Percentiles rank a stretch among this genome's conserved stretches.
phyloP scores from a whole-genome alignment of 2,797 vertebrate genomes.

The Microhierax caerulescens region DNA sequence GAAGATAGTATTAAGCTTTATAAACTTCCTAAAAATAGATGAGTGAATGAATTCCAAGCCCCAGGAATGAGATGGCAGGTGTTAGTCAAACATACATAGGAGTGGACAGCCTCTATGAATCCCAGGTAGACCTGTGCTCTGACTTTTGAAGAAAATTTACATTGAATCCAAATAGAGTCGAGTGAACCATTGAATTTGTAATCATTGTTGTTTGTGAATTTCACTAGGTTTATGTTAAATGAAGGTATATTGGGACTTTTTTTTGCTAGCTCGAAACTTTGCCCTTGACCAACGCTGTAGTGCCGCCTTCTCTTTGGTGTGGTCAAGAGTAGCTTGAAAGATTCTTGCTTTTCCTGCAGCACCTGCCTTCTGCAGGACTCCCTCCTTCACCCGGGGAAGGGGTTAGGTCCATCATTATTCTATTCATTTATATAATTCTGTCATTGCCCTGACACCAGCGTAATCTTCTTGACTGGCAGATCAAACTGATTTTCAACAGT shows the following conservation, averaged over 20 bases:
- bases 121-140: not conserved
- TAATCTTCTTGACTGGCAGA: conserved; percentile 63
- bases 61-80: not conserved
- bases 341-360: not conserved
- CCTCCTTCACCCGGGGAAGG: not conserved
- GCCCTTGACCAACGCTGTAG: not conserved
- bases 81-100: not conserved
- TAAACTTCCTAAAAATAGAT: not conserved
- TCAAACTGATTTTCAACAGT: conserved; percentile 56
- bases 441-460: conserved; percentile 6
- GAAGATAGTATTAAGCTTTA: not conserved
- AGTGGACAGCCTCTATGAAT: not conserved
- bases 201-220: not conserved
- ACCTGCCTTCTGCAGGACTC: not conserved
- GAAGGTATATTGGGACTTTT: not conserved
- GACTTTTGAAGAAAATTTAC: not conserved
- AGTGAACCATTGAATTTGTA: not conserved
- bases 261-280: not conserved
- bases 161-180: not conserved
- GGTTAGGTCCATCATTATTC: not conserved
- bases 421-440: conserved; percentile 54
- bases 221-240: not conserved
- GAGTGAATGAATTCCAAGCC: not conserved
- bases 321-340: not conserved
- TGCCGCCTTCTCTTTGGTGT: not conserved